These are phyloP conservation scores for Archaeoteleia sp. DNA, from an alignment of 2,888 invertebrate species.

Conservation along the genomic window DNA sequence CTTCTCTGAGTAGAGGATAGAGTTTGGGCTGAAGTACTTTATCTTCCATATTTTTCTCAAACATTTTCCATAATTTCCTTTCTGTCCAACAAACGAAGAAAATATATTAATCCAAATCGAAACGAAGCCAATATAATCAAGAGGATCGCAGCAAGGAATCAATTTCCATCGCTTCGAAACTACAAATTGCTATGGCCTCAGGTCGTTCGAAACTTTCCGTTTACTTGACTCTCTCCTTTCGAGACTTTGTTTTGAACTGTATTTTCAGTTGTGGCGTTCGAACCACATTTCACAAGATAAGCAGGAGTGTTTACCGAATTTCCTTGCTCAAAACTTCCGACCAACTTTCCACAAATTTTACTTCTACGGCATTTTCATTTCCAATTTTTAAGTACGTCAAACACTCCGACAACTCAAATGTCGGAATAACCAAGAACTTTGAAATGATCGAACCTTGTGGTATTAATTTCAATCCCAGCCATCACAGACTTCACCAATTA, in stretches of 20 bases:
- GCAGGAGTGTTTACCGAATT: constrained; percentile 46
- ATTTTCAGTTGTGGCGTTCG: constrained; percentile 42
- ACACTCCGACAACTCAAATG: not conserved
- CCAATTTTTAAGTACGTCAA: constrained; percentile 15
- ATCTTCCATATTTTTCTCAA: too few species aligned
- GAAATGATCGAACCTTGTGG: not conserved
- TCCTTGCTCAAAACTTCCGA: constrained; percentile 31
- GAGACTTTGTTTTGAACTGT: constrained; percentile 46
- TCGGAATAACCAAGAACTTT: constrained; percentile 6
- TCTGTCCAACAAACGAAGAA: too few species aligned
- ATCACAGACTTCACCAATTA: constrained; percentile 21
- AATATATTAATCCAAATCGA: too few species aligned
- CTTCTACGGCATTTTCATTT: constrained; percentile 29
- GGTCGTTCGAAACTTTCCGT: constrained; percentile 34
- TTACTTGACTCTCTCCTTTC: constrained; percentile 36
- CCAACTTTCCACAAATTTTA: constrained; percentile 25
- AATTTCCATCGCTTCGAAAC: constrained; percentile 35
- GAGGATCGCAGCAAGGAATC: too few species aligned
- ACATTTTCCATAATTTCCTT: too few species aligned
- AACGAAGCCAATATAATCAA: too few species aligned
- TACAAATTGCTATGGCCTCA: constrained; percentile 38
- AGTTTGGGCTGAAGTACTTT: too few species aligned
- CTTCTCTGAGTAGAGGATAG: too few species aligned
- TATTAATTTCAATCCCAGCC: constrained; percentile 28
- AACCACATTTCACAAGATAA: constrained; percentile 40